Evolutionary conservation across 2,113 vertebrate species (phyloP).

Genomic region (Capreolus pygargus): DNA sequence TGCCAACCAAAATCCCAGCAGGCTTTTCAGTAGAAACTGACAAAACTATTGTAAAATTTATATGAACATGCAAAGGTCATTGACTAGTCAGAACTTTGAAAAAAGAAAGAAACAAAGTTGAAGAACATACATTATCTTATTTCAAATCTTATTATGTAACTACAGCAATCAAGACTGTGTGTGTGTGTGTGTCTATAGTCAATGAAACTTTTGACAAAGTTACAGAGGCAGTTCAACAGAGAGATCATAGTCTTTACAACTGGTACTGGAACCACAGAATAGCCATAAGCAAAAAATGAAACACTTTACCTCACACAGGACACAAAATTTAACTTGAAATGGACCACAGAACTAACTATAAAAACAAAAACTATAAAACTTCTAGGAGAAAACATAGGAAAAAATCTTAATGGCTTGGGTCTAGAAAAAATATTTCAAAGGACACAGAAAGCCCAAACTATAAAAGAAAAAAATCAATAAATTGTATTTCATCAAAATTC

Average conservation of each 20-base stretch:
- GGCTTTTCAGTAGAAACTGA: not conserved
- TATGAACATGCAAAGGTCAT: not conserved
- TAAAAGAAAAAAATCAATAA: not conserved
- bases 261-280: not conserved
- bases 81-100: not conserved
- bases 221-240: not conserved
- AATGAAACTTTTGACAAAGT: not conserved
- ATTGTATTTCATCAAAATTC: not conserved
- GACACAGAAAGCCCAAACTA: not conserved
- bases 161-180: not conserved
- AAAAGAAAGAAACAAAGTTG: not conserved
- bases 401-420: not conserved
- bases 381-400: not conserved
- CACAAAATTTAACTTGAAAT: not conserved
- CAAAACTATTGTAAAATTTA: not conserved
- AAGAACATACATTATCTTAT: not conserved
- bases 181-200: not conserved
- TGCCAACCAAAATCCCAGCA: not conserved
- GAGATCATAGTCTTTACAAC: not conserved
- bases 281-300: not conserved
- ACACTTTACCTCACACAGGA: not conserved
- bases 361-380: not conserved
- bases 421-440: not conserved
- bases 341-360: not conserved
- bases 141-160: not conserved